These are phyloP conservation scores for Eutrigla gurnardus DNA, from an alignment of 2,797 vertebrate species.

Conservation along the genomic window DNA sequence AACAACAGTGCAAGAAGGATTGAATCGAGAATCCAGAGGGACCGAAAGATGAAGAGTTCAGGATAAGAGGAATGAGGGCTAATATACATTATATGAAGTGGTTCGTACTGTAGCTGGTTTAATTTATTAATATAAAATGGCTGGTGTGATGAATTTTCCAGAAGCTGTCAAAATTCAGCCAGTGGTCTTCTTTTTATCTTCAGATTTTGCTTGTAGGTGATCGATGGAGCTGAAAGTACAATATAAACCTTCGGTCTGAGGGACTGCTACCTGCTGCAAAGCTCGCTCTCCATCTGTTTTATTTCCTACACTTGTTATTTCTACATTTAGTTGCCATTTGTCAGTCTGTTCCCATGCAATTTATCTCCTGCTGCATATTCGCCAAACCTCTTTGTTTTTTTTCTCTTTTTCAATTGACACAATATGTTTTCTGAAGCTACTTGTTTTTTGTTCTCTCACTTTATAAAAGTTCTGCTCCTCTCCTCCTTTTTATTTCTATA, in stretches of 20 bases:
- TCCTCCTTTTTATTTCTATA: neutral
- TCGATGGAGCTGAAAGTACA: neutral
- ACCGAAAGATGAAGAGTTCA: neutral
- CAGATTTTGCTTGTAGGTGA: neutral
- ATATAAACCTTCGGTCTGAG: neutral
- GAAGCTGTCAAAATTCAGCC: neutral
- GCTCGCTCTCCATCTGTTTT: slow-evolving; percentile 14
- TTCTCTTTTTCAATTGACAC: slow-evolving; percentile 9
- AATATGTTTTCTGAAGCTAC: neutral
- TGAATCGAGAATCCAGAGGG: neutral
- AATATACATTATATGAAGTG: too few species aligned
- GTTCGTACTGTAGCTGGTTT: neutral
- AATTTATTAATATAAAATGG: neutral
- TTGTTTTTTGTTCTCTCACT: slow-evolving; percentile 10
- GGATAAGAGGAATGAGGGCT: neutral
- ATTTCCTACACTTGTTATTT: slow-evolving; percentile 3
- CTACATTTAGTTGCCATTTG: slow-evolving; percentile 1
- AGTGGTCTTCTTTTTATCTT: neutral
- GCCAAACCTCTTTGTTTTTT: neutral
- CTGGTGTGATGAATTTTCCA: neutral
- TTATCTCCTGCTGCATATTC: neutral
- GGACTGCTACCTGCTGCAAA: neutral
- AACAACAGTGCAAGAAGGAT: neutral
- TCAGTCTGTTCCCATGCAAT: slow-evolving; percentile 4
- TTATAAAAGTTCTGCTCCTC: slow-evolving; percentile 11